phyloP scores from a whole-genome alignment of 2,113 vertebrate species.

The Vidua chalybeata region DNA sequence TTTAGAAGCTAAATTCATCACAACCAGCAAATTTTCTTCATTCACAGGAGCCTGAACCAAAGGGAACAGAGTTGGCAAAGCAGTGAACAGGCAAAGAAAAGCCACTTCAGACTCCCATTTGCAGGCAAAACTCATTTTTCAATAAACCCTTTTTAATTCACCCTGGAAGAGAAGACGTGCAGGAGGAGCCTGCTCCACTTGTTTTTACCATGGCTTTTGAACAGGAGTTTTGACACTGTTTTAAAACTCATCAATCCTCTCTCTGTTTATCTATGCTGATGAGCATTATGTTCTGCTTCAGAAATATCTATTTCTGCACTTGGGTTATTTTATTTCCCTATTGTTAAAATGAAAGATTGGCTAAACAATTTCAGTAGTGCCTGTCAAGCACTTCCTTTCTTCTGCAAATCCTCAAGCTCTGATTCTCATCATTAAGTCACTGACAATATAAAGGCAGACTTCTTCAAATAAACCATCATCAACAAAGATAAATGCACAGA shows the following conservation, averaged over 20 bases:
- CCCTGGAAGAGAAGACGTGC: not conserved
- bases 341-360: slow-evolving; percentile 51
- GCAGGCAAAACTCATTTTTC: not conserved
- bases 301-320: slow-evolving; percentile 47
- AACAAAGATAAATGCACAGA: slow-evolving; percentile 28
- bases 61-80: not conserved
- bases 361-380: slow-evolving; percentile 7
- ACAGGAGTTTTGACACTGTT: not conserved
- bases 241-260: not conserved
- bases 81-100: not conserved
- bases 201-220: not conserved
- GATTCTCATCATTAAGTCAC: slow-evolving; percentile 51
- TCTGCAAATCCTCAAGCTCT: slow-evolving; percentile 40
- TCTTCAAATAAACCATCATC: slow-evolving; percentile 31
- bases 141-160: not conserved
- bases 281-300: slow-evolving; percentile 13
- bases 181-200: not conserved
- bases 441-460: slow-evolving; percentile 36
- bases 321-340: slow-evolving; percentile 38
- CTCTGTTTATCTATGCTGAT: slow-evolving; percentile 49
- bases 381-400: slow-evolving; percentile 23
- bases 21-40: not conserved
- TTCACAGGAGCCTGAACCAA: not conserved
- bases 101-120: not conserved
- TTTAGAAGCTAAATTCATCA: fast-evolving